These are phyloP conservation scores for Teleopsis dalmanni DNA, from an alignment of 1,140 invertebrate genomes.

Conservation along the genomic window DNA sequence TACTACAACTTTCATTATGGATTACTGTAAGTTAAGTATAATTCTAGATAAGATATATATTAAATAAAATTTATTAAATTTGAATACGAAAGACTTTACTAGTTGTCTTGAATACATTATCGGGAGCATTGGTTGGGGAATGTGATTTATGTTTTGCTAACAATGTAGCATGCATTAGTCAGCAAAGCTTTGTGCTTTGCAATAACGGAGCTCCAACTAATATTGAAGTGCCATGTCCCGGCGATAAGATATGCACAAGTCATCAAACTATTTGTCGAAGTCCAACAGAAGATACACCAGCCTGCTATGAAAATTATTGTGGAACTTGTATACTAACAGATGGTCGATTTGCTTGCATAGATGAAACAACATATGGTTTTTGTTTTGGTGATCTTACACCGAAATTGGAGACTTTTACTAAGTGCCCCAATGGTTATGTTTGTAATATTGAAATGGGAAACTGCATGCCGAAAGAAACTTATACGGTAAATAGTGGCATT, in stretches of 20 bases:
- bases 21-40: no score
- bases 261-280: neutral
- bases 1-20: no score
- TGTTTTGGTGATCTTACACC: conserved; percentile 2
- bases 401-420: no score
- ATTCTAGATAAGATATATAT: no score
- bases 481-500: neutral
- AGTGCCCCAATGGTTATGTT: conserved; percentile 1
- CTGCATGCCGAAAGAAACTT: neutral
- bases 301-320: conserved; percentile 7
- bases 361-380: conserved; percentile 7
- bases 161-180: neutral
- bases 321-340: neutral
- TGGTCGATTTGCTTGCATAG: conserved; percentile 1
- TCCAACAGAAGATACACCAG: neutral
- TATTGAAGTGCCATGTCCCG: neutral
- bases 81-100: no score
- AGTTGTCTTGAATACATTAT: no score
- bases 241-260: neutral
- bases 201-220: neutral
- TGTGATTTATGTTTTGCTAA: conserved; percentile 4
- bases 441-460: neutral
- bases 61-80: no score
- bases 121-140: neutral
- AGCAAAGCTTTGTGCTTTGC: conserved; percentile 2